phyloP scores from a whole-genome alignment of 2,797 vertebrate genomes.

The Botia almorhae region DNA sequence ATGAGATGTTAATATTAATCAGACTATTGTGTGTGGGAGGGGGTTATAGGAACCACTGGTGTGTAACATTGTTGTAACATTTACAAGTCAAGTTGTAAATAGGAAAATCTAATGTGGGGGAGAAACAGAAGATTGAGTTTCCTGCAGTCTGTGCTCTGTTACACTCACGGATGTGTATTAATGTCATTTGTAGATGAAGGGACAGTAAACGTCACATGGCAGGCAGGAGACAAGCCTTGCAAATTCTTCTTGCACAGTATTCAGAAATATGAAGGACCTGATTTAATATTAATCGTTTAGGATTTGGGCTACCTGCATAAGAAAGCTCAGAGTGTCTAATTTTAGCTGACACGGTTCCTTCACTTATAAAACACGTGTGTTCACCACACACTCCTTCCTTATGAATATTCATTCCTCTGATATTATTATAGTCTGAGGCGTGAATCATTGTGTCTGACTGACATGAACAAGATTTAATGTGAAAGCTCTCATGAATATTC shows the following conservation, averaged over 20 bases:
- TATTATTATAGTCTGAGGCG: constrained; percentile 44
- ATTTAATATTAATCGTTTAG: constrained; percentile 48
- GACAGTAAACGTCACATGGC: constrained; percentile 48
- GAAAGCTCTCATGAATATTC: constrained; percentile 50
- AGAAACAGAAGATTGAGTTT: constrained; percentile 12
- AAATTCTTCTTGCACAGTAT: constrained; percentile 51
- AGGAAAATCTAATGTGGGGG: constrained; percentile 5
- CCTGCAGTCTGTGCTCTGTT: constrained; percentile 37
- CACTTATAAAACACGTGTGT: constrained; percentile 18
- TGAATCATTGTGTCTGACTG: constrained; percentile 52
- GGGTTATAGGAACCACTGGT: constrained; percentile 23
- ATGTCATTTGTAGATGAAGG: constrained; percentile 46
- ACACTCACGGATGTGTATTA: constrained; percentile 48
- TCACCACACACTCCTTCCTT: constrained; percentile 17
- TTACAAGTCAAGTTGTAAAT: not conserved
- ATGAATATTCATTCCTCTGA: constrained; percentile 56
- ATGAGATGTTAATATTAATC: constrained; percentile 46
- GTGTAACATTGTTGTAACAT: constrained; percentile 22
- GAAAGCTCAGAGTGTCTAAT: constrained; percentile 29
- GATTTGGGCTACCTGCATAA: constrained; percentile 55
- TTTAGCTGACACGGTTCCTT: constrained; percentile 32
- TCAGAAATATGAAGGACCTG: constrained; percentile 38
- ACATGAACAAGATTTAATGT: constrained; percentile 50
- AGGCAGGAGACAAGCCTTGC: constrained; percentile 53
- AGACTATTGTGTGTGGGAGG: not conserved